Percentiles rank a stretch among this genome's conserved stretches.
phyloP scores from a whole-genome alignment of 2,888 invertebrate genomes.

The Myopa testacea region DNA sequence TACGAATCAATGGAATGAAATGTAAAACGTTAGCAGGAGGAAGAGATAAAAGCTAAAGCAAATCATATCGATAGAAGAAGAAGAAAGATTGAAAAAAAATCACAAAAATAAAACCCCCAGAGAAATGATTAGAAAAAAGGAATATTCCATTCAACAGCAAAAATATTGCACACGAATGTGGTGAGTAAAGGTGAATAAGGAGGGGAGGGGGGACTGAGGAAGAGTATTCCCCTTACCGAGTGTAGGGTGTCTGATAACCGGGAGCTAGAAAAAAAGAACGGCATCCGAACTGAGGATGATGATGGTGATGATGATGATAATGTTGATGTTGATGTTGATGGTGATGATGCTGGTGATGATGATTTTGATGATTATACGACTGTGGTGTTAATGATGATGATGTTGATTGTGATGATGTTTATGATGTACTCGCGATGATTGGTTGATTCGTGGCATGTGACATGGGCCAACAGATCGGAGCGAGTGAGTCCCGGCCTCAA shows the following conservation, averaged over 20 bases:
- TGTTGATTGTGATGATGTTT: not conserved
- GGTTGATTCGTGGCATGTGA: no score
- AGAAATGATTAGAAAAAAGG: not conserved
- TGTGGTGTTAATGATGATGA: not conserved
- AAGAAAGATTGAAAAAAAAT: not conserved
- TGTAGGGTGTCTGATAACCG: no score
- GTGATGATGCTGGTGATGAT: not conserved
- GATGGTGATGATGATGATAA: no score
- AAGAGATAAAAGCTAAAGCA: constrained; percentile 17
- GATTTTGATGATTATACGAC: not conserved
- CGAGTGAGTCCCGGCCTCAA: no score
- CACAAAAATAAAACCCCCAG: no score
- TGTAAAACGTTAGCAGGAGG: constrained; percentile 12
- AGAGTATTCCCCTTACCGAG: no score
- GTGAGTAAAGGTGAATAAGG: no score
- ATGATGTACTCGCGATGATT: not conserved
- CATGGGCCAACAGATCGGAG: no score
- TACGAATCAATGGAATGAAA: constrained; percentile 8
- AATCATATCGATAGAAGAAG: constrained; percentile 6
- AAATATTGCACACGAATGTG: constrained; percentile 23
- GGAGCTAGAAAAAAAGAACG: no score
- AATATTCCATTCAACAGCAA: not conserved
- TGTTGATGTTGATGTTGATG: not conserved
- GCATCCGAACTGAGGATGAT: not conserved
- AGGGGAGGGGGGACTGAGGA: no score